These are phyloP conservation scores for Tachycineta bicolor DNA, from an alignment of 2,113 vertebrate species.

Conservation along the genomic window DNA sequence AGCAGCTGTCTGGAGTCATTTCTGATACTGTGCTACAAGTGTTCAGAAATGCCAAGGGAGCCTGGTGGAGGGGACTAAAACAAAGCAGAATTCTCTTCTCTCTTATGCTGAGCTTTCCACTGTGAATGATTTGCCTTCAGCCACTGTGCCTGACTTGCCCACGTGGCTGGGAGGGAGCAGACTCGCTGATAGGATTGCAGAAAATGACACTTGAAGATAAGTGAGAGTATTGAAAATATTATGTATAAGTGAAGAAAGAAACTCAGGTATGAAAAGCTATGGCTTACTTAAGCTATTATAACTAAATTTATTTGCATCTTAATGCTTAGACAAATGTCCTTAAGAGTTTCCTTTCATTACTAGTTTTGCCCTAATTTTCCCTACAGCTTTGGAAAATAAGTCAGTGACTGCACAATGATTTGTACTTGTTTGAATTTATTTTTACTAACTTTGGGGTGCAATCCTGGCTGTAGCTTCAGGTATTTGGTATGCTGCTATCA, in stretches of 20 bases:
- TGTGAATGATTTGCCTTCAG: not conserved
- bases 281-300: not conserved
- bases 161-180: not conserved
- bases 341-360: not conserved
- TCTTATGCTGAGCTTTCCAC: not conserved
- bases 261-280: not conserved
- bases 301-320: not conserved
- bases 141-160: not conserved
- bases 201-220: not conserved
- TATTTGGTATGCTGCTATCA: not conserved
- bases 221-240: not conserved
- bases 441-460: not conserved
- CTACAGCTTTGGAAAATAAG: not conserved
- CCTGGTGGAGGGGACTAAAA: not conserved
- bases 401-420: not conserved
- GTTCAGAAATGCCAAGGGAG: not conserved
- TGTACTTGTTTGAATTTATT: not conserved
- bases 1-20: conserved; percentile 31
- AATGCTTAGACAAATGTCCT: not conserved
- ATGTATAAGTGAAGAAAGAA: not conserved
- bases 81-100: not conserved
- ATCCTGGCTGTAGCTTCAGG: not conserved
- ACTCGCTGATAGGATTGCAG: not conserved
- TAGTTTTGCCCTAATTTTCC: not conserved
- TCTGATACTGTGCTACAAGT: not conserved